Evolutionary conservation across 2,888 invertebrate genomes (phyloP).

Genomic region (Gisinianus flammeolus): DNA sequence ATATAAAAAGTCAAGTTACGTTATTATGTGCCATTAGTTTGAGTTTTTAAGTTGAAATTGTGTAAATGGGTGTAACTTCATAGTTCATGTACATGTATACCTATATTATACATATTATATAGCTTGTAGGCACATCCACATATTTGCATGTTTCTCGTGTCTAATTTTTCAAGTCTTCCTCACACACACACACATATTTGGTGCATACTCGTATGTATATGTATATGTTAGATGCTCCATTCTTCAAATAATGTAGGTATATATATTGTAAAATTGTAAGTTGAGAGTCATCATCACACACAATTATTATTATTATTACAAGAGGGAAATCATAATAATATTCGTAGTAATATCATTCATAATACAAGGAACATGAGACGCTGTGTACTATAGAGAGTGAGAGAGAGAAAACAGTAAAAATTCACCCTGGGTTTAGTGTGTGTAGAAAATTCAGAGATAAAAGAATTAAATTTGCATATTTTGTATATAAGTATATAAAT

Average conservation of each 20-base stretch:
- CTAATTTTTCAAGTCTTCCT: not conserved
- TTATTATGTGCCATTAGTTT: not conserved
- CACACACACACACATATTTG: no score
- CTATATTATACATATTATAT: not conserved
- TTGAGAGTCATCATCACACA: not conserved
- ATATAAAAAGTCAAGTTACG: not conserved
- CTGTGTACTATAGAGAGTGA: not conserved
- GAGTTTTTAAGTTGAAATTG: conserved; percentile 9
- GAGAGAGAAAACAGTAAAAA: not conserved
- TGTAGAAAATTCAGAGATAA: not conserved
- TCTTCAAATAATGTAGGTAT: not conserved
- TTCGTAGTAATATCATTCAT: not conserved
- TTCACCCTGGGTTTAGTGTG: not conserved
- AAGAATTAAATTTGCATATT: conserved; percentile 14
- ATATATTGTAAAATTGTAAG: not conserved
- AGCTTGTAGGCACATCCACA: not conserved
- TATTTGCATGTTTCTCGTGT: not conserved
- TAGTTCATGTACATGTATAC: conserved; percentile 2
- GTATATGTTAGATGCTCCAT: not conserved
- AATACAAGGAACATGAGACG: not conserved
- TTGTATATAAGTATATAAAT: not conserved
- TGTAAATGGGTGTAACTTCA: conserved; percentile 23
- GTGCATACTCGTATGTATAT: not conserved
- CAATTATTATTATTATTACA: not conserved
- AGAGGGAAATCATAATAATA: not conserved